Percentiles rank a stretch among this genome's conserved stretches.
Evolutionary conservation across 1,140 invertebrate species (phyloP).

Genomic region (Aphidius ervi): DNA sequence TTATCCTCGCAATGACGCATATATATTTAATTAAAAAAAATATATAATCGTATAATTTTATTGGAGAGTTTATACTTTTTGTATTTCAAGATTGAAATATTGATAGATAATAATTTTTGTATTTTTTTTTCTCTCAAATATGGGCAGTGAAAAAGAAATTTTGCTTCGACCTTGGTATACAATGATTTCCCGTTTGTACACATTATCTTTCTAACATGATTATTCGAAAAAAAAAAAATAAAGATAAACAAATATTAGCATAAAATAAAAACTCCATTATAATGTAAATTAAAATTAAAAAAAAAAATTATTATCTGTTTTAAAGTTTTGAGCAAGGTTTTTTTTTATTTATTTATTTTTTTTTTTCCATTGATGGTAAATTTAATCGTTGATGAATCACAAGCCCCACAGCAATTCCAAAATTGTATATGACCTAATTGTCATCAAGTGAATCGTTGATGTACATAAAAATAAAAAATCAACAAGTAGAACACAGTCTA

Average conservation of each 20-base stretch:
- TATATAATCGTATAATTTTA: background rate
- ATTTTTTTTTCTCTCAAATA: too few relatives aligned
- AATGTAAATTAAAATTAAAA: background rate
- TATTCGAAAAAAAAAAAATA: too few relatives aligned
- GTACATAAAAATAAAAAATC: background rate
- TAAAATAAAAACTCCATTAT: too few relatives aligned
- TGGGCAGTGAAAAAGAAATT: background rate
- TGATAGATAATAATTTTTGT: background rate
- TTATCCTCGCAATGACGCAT: slow-evolving; percentile 1
- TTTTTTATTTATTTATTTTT: too few relatives aligned
- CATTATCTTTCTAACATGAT: background rate
- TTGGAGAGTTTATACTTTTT: too few relatives aligned
- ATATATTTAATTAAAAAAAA: background rate
- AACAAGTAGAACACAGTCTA: background rate
- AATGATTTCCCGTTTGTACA: too few relatives aligned
- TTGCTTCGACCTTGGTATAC: slow-evolving; percentile 5
- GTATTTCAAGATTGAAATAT: too few relatives aligned
- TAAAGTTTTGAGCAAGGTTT: too few relatives aligned
- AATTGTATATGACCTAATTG: slow-evolving; percentile 16
- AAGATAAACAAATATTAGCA: too few relatives aligned
- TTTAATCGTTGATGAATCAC: slow-evolving; percentile 8
- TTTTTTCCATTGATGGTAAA: slow-evolving; percentile 8
- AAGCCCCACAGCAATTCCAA: slow-evolving; percentile 6
- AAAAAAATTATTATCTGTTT: background rate
- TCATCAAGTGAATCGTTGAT: slow-evolving; percentile 3